A percentile compares a stretch with the other conserved stretches of the same genome.
These are phyloP conservation scores for Teleogryllus oceanicus DNA, from an alignment of 2,888 invertebrate genomes.

Conservation along the genomic window DNA sequence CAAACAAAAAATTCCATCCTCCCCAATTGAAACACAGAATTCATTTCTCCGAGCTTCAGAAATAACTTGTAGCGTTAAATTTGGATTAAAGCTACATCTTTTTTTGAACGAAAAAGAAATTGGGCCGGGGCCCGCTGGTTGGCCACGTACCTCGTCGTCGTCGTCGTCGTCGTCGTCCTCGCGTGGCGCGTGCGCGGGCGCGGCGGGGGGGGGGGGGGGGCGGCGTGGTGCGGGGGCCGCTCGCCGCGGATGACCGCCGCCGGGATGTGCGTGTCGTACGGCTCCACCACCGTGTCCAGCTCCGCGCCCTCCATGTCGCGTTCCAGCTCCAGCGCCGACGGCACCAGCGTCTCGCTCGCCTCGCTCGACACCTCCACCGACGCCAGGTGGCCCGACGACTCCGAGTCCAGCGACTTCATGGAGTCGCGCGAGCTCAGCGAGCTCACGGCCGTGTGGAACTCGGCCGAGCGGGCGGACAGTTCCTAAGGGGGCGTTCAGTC, in stretches of 20 bases:
- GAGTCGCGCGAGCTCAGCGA: constrained; percentile 86
- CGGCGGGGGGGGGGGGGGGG: constrained; percentile 20
- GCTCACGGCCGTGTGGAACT: constrained; percentile 81
- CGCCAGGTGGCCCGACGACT: constrained; percentile 82
- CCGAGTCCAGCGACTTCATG: constrained; percentile 84
- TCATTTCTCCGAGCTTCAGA: too few relatives aligned
- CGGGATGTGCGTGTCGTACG: constrained; percentile 43
- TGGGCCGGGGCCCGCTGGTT: too few relatives aligned
- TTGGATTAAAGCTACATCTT: too few relatives aligned
- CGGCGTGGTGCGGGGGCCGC: neutral
- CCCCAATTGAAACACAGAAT: too few relatives aligned
- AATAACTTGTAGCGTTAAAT: too few relatives aligned
- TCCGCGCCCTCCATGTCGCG: constrained; percentile 64
- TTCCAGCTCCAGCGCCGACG: constrained; percentile 79
- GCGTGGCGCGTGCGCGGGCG: neutral
- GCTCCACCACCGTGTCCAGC: constrained; percentile 46
- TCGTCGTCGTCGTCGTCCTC: neutral
- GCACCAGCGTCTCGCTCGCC: constrained; percentile 84
- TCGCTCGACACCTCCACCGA: constrained; percentile 85
- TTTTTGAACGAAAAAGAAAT: too few relatives aligned
- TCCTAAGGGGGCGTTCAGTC: neutral
- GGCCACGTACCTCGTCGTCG: neutral
- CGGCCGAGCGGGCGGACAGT: constrained; percentile 66
- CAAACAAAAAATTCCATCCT: too few relatives aligned
- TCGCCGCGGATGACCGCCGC: constrained; percentile 41